Percentiles rank a stretch among this genome's conserved stretches.
Evolutionary conservation across 2,888 invertebrate species (phyloP).

Genomic region (Napeogenes inachia): DNA sequence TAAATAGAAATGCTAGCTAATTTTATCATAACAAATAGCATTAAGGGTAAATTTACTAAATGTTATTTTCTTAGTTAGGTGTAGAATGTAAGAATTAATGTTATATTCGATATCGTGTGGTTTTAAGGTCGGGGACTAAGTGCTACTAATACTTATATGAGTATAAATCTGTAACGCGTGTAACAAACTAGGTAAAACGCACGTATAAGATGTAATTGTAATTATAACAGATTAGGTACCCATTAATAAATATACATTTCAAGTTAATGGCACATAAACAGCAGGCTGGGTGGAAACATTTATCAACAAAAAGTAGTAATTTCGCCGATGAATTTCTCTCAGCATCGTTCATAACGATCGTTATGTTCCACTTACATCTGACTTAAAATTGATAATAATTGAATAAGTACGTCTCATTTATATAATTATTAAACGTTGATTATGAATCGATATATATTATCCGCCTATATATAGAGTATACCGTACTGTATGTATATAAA

Average conservation of each 20-base stretch:
- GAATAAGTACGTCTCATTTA: slow-evolving; percentile 9
- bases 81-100: no score
- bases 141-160: slow-evolving; percentile 9
- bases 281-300: slow-evolving; percentile 62
- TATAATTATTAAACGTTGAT: slow-evolving; percentile 3
- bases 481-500: not conserved
- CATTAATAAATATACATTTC: slow-evolving; percentile 72
- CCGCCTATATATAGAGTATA: not conserved
- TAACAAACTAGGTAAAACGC: slow-evolving; percentile 24
- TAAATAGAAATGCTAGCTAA: no score
- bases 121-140: not conserved
- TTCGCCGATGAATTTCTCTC: slow-evolving; percentile 52
- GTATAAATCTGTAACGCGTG: slow-evolving; percentile 22
- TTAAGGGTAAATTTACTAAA: no score
- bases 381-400: slow-evolving; percentile 12
- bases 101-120: no score
- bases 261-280: slow-evolving; percentile 74
- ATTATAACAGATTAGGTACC: slow-evolving; percentile 63
- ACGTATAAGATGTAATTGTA: slow-evolving; percentile 55
- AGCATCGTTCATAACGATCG: slow-evolving; percentile 54
- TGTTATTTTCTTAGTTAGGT: no score
- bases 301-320: slow-evolving; percentile 74
- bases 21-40: no score
- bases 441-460: not conserved
- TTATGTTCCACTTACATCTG: slow-evolving; percentile 34